These are phyloP conservation scores for Hypena proboscidalis DNA, from an alignment of 2,888 invertebrate genomes.

Conservation along the genomic window DNA sequence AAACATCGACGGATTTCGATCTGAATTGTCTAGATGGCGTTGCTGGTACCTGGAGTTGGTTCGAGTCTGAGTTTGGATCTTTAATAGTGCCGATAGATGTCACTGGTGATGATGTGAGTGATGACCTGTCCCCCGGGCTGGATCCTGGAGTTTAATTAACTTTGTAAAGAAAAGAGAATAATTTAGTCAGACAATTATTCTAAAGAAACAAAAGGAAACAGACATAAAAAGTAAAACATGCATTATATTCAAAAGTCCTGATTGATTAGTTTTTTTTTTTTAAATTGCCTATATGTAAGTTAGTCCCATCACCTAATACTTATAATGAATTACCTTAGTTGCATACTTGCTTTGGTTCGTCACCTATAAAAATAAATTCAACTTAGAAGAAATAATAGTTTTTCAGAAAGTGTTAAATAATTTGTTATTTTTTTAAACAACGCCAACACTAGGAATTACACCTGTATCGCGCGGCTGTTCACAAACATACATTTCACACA, in stretches of 20 bases:
- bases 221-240: too few species aligned
- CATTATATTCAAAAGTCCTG: too few species aligned
- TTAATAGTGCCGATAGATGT: constrained; percentile 64
- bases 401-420: too few species aligned
- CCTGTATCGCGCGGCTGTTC: too few species aligned
- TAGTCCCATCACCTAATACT: constrained; percentile 43
- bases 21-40: constrained; percentile 75
- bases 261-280: neutral
- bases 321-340: constrained; percentile 58
- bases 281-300: neutral
- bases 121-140: constrained; percentile 76
- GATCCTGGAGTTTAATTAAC: constrained; percentile 69
- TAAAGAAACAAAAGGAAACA: too few species aligned
- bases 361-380: constrained; percentile 71
- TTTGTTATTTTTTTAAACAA: too few species aligned
- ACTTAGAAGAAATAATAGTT: too few species aligned
- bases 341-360: constrained; percentile 54
- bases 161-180: constrained; percentile 47
- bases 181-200: constrained; percentile 14
- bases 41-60: constrained; percentile 69
- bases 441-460: too few species aligned
- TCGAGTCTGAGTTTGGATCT: constrained; percentile 57
- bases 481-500: too few species aligned
- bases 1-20: constrained; percentile 85
- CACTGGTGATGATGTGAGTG: constrained; percentile 73